Base-by-base conservation (phyloP, 37 sponge, comb jelly and placozoan genomes). In the Tethya wilhelma region DNA sequence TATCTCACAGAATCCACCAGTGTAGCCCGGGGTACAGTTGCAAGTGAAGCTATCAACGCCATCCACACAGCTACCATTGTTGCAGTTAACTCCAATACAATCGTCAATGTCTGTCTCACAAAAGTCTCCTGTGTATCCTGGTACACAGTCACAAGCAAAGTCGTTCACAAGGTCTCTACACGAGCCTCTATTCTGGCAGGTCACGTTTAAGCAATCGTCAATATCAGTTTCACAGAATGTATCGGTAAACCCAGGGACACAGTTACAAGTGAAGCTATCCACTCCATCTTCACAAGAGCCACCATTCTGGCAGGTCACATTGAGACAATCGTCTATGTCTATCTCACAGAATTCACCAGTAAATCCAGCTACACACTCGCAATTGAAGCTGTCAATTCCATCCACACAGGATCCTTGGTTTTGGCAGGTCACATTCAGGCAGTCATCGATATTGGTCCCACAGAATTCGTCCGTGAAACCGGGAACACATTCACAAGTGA, bases 101-200 rank as follows among this genome's bases (percentile, higher is more conserved):
- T 89, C 90, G 56, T 89, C 66, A 30, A 89, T 93, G 34, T 89
- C 46, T 1, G 31, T 53, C 22, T 75, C 71, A 67, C 88, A 89
- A 14, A 19, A 12, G 2, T 2, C 67, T 38, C 89, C 93, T 44
- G 78, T 76, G 67, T 63, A 93, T 25, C 86, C 86, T 7, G 45
- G 20, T 26, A 38, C n/a, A 66, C 93, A 93, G 3, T 3, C n/a
- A 55, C 93, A 93, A 7, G 40, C 46, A 56, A 71, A 93, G 39
- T 45, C 65, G 64, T 79, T 57, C 12, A 89, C 25, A 23, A 62
- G 40, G 45, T 93, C 89, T 28, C n/a, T 62, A 56, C 93, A 93
- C 12, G 39, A 85, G 6, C 81, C 85, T 34, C 63, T 75, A 74
- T 93, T 93, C 2, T 44, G 30, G 55, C 93, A 93, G 2, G 86